These are phyloP conservation scores for Orthosia gracilis DNA, from an alignment of 2,888 invertebrate genomes.

Conservation along the genomic window DNA sequence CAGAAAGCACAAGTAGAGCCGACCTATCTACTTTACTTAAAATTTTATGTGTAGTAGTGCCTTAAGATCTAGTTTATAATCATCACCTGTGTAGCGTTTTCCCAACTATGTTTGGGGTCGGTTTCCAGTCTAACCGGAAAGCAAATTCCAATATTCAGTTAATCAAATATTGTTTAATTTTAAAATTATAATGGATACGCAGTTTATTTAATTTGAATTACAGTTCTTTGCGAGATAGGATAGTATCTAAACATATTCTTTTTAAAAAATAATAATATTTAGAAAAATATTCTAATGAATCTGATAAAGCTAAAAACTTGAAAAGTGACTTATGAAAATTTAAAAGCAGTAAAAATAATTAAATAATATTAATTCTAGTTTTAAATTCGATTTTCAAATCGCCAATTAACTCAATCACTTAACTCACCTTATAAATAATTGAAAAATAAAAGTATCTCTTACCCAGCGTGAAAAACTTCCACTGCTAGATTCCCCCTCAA, in stretches of 20 bases:
- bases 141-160: background rate
- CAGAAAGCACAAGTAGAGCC: background rate
- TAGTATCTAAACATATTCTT: too few relatives aligned
- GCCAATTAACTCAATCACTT: background rate
- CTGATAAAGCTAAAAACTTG: background rate
- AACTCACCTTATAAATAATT: background rate
- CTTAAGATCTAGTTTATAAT: background rate
- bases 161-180: too few relatives aligned
- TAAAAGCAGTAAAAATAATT: too few relatives aligned
- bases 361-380: background rate
- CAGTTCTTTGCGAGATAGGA: background rate
- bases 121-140: background rate
- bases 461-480: slow-evolving; percentile 74
- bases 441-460: slow-evolving; percentile 68
- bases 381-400: background rate
- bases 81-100: background rate
- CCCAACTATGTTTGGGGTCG: background rate
- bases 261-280: too few relatives aligned
- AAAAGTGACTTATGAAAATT: background rate
- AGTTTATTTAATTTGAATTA: background rate
- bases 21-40: background rate
- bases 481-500: slow-evolving; percentile 76
- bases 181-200: too few relatives aligned
- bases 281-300: background rate
- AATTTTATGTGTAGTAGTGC: too few relatives aligned